These are phyloP conservation scores for Pangasianodon gigas DNA, from an alignment of 2,113 vertebrate species.

Conservation along the genomic window DNA sequence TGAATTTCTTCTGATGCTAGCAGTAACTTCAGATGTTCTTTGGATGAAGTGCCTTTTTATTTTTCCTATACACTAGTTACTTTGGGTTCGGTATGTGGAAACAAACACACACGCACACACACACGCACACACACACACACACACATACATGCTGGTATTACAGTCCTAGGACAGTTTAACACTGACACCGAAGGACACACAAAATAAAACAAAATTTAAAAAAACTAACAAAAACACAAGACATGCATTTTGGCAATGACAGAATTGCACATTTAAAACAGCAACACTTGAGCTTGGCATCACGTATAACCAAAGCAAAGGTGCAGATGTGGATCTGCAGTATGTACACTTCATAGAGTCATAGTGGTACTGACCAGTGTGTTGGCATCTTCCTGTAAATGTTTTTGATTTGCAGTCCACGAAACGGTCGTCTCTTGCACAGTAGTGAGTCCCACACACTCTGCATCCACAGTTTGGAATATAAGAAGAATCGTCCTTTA, in stretches of 20 bases:
- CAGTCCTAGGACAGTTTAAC: conserved; percentile 46
- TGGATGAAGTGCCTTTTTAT: conserved; percentile 49
- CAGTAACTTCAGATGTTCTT: conserved; percentile 38
- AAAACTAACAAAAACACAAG: conserved; percentile 52
- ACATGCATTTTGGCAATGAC: conserved; percentile 70
- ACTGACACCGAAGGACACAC: conserved; percentile 48
- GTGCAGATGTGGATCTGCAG: conserved; percentile 46
- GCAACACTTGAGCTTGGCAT: conserved; percentile 56
- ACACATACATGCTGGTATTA: conserved; percentile 39
- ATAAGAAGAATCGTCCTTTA: conserved; percentile 22
- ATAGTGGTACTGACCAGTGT: conserved; percentile 42
- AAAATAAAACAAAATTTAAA: conserved; percentile 36
- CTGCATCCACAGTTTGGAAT: conserved; percentile 37
- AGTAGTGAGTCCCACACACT: conserved; percentile 9
- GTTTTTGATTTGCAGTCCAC: conserved; percentile 22
- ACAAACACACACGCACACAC: conserved; percentile 24
- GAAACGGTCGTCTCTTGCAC: conserved; percentile 15
- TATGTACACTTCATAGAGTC: conserved; percentile 63
- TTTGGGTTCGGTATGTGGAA: conserved; percentile 47
- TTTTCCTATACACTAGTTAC: conserved; percentile 36
- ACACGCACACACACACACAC: conserved; percentile 26
- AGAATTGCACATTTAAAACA: conserved; percentile 56
- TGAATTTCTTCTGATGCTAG: conserved; percentile 17
- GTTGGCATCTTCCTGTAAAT: conserved; percentile 37
- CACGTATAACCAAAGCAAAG: conserved; percentile 61